Evolutionary conservation across 2,888 invertebrate species (phyloP).

Genomic region (Sphaerophoria rueppellii): DNA sequence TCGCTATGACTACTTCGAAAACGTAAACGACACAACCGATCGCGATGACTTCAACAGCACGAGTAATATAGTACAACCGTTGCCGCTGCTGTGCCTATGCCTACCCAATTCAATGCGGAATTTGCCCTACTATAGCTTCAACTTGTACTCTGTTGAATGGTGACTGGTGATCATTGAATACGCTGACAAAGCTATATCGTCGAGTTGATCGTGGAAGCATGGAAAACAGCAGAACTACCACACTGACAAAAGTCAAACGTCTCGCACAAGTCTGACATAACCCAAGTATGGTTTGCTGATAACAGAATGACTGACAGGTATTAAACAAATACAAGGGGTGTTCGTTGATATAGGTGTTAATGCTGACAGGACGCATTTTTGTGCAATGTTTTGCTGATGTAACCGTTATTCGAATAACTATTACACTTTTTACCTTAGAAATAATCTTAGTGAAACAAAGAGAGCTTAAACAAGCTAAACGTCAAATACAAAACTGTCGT

Average conservation of each 20-base stretch:
- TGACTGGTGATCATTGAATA: background rate
- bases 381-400: no score
- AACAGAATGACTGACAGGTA: background rate
- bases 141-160: background rate
- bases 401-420: no score
- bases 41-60: no score
- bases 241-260: slow-evolving; percentile 1
- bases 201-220: no score
- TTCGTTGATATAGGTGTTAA: background rate
- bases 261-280: slow-evolving; percentile 29
- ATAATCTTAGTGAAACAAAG: no score
- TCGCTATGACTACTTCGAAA: background rate
- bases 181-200: slow-evolving; percentile 9
- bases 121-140: background rate
- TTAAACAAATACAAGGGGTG: background rate
- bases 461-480: no score
- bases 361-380: background rate
- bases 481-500: no score
- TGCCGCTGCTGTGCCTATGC: background rate
- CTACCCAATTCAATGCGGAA: slow-evolving; percentile 9
- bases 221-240: slow-evolving; percentile 1
- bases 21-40: background rate
- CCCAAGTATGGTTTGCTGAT: slow-evolving; percentile 1
- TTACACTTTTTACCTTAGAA: no score
- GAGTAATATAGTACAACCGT: no score